Base-by-base conservation (phyloP, 2,113 vertebrate species). In the Microcebus tavaratra region DNA sequence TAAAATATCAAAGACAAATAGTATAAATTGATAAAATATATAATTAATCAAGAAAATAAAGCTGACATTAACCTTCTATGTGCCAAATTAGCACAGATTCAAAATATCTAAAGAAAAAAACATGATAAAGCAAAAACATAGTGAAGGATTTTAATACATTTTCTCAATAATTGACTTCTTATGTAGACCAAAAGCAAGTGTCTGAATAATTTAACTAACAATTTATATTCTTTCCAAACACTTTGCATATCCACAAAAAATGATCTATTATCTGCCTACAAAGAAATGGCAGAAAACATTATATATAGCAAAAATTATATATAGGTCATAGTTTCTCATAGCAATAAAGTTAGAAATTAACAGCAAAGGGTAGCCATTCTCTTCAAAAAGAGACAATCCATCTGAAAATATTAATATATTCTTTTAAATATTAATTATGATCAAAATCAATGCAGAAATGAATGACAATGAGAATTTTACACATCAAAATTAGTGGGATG, bases 1-100 rank as follows among this genome's bases (percentile, higher is more conserved):
- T 50, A 90, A 90, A 50, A 50, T 65, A 79, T 81, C 55, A 84
- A 20, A 45, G 42, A 92, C 4, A 7, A 92, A 29, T 67, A 17
- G n/a, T 50, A 88, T 70, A 67, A 67, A 36, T 53, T 88, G 18
- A 80, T 65, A 80, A 85, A 88, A 42, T 2, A 4, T 31, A 67
- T 14, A 61, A 87, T 75, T 50, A 55, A 67, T 14, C 11, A 91
- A 79, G 61, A 84, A 92, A 94, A 88, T 65, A 50, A 95, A 88
- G 21, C 12, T 72, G 17, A 29, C 18, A 50, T 31, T 72, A 53
- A 84, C 3, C 2, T 67, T 75, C 13, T 59, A 18, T 42, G 25
- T 59, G 72, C 2, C 29, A 90, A 93, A 82, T 88, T 72, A 90
- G 15, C 50, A 78, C 1, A 42, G 7, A 73, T 55, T 67, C 39